phyloP scores from a whole-genome alignment of 2,113 vertebrate genomes.

The Gallinago media region DNA sequence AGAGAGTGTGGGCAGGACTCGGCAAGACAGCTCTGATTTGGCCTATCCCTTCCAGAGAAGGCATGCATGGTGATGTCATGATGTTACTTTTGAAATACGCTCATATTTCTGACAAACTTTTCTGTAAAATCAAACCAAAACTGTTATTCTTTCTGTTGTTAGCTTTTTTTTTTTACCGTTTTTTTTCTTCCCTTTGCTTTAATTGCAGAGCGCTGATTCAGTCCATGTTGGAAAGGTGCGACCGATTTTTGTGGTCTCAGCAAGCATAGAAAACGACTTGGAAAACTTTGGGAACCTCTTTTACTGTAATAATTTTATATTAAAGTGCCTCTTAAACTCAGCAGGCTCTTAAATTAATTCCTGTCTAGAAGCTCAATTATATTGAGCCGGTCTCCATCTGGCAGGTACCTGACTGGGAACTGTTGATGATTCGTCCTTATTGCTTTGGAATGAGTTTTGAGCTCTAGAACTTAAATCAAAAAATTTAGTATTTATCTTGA shows the following conservation, averaged over 20 bases:
- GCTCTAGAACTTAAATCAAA: background rate
- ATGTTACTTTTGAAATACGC: background rate
- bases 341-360: background rate
- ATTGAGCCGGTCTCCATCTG: background rate
- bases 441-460: background rate
- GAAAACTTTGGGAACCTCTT: background rate
- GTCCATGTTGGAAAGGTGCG: conserved; percentile 95
- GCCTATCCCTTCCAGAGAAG: background rate
- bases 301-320: background rate
- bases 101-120: background rate
- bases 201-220: conserved; percentile 91
- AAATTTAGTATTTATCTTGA: background rate
- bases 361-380: background rate
- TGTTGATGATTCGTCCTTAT: background rate
- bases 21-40: background rate
- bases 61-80: background rate
- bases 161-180: background rate
- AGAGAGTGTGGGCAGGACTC: no score
- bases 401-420: background rate
- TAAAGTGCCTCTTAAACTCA: conserved; percentile 9
- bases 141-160: background rate
- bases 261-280: conserved; percentile 79
- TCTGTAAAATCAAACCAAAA: background rate
- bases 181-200: background rate
- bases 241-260: conserved; percentile 97